Conservation (phyloP, 92 coral and sea anemone genomes). For the Porites lobata region DNA sequence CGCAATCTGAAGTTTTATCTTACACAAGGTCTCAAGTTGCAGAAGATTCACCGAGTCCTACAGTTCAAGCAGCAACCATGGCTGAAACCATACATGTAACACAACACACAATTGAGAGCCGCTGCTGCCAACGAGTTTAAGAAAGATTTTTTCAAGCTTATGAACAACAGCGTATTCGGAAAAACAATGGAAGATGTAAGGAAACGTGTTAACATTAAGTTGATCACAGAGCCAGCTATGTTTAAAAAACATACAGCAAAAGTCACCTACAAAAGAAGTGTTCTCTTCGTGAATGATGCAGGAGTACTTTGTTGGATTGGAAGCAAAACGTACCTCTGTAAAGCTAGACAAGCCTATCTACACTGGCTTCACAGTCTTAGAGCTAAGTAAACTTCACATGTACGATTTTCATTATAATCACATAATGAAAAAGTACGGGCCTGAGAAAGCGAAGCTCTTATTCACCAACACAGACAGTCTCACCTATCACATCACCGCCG, state of each 20-base stretch:
- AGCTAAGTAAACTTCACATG: conserved; percentile 19
- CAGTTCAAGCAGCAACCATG: not conserved
- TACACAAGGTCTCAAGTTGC: not conserved
- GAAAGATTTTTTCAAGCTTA: too few species aligned
- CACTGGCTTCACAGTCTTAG: too few species aligned
- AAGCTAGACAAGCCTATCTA: too few species aligned
- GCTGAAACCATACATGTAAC: not conserved
- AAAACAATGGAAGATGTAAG: not conserved
- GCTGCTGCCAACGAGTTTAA: not conserved
- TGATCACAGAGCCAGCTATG: not conserved
- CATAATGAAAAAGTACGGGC: too few species aligned
- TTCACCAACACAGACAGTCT: conserved; percentile 44
- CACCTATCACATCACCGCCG: conserved; percentile 19
- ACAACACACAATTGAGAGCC: not conserved
- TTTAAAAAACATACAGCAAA: not conserved
- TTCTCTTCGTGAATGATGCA: not conserved
- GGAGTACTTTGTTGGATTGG: not conserved
- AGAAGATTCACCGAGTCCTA: not conserved
- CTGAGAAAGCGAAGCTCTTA: not conserved
- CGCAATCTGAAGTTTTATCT: not conserved
- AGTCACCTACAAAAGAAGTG: not conserved
- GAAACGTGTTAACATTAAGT: not conserved
- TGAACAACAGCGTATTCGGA: conserved; percentile 2
- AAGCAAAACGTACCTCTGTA: not conserved
- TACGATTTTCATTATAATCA: conserved; percentile 34